These are phyloP conservation scores for Sisyra nigra DNA, from an alignment of 2,888 invertebrate species.

Conservation along the genomic window DNA sequence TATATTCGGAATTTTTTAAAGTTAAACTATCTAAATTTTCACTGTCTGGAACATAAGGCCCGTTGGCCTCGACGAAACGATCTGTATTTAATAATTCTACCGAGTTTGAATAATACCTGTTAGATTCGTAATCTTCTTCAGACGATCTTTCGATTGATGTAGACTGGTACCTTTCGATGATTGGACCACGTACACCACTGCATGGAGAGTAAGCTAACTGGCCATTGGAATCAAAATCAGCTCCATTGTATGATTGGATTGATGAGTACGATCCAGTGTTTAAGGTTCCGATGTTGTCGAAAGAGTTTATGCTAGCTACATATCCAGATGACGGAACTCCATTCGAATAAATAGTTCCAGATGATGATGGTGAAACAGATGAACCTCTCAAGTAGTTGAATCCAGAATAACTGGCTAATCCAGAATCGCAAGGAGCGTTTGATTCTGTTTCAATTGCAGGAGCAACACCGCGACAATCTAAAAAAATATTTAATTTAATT, in stretches of 20 bases:
- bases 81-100: background rate
- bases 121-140: constrained; percentile 1
- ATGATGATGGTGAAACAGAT: too few species aligned
- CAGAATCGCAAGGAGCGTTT: background rate
- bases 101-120: constrained; percentile 5
- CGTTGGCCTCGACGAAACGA: constrained; percentile 4
- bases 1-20: constrained; percentile 8
- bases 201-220: background rate
- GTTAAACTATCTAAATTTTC: constrained; percentile 8
- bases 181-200: constrained; percentile 4
- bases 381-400: background rate
- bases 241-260: background rate
- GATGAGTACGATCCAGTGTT: background rate
- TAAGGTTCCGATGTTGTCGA: background rate
- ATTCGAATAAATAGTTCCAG: background rate
- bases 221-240: background rate
- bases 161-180: constrained; percentile 5
- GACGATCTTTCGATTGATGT: background rate
- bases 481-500: background rate
- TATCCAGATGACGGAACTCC: background rate
- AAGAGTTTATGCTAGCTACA: background rate
- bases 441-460: background rate
- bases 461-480: constrained; percentile 1
- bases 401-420: background rate
- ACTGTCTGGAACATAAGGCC: constrained; percentile 4